A percentile compares a stretch with the other conserved stretches of the same genome.
Evolutionary conservation across 2,797 vertebrate genomes (phyloP).

Genomic region (Pristis pectinata): DNA sequence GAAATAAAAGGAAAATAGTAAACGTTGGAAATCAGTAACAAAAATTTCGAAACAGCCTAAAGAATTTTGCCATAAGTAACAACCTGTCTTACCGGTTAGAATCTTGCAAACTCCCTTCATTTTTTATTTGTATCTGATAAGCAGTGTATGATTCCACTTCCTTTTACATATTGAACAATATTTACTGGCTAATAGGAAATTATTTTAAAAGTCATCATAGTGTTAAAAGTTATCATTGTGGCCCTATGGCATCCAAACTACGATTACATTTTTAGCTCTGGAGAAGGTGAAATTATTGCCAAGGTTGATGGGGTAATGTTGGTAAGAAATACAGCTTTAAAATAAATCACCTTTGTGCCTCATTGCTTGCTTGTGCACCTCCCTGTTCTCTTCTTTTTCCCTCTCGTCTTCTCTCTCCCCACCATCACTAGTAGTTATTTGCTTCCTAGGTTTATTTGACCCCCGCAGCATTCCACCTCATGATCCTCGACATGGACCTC

Average conservation of each 20-base stretch:
- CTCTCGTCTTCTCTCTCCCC: not conserved
- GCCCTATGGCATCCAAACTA: not conserved
- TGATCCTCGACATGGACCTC: slow-evolving; percentile 33
- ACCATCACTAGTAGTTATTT: slow-evolving; percentile 32
- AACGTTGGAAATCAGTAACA: not conserved
- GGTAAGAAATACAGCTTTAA: not conserved
- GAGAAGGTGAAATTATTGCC: not conserved
- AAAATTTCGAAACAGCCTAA: not conserved
- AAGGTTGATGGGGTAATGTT: not conserved
- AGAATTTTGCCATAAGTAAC: not conserved
- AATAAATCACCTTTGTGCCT: not conserved
- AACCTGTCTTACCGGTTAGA: not conserved
- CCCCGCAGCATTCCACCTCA: slow-evolving; percentile 23
- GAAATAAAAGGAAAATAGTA: not conserved
- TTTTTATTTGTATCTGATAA: not conserved
- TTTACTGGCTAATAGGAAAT: not conserved
- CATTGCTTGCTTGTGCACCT: slow-evolving; percentile 15
- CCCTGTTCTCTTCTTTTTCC: not conserved
- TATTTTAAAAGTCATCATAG: not conserved
- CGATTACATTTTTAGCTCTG: not conserved
- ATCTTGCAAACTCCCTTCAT: not conserved
- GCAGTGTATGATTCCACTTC: not conserved
- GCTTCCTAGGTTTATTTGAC: slow-evolving; percentile 31
- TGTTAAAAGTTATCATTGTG: not conserved
- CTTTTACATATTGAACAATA: not conserved